Evolutionary conservation across 2,888 invertebrate species (phyloP).

Genomic region (Nomada lathburiana): DNA sequence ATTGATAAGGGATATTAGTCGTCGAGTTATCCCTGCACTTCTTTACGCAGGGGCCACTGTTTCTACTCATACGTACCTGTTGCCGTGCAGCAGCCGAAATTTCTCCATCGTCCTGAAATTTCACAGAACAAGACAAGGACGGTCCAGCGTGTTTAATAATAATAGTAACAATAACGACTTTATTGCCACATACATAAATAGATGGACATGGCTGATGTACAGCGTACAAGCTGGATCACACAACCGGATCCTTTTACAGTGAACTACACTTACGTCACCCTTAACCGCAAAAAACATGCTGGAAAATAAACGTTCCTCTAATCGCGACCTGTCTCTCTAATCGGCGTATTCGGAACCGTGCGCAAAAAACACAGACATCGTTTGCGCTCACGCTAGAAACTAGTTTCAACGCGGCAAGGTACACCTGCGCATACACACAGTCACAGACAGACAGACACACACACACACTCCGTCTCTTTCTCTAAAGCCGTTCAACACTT

Average conservation of each 20-base stretch:
- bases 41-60: not conserved
- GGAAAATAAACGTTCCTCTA: constrained; percentile 62
- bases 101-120: not conserved
- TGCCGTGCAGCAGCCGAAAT: not conserved
- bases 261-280: constrained; percentile 61
- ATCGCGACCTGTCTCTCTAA: constrained; percentile 35
- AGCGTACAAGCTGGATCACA: constrained; percentile 73
- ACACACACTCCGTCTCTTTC: not conserved
- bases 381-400: constrained; percentile 16
- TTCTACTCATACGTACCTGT: constrained; percentile 14
- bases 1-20: not conserved
- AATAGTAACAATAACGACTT: constrained; percentile 74
- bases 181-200: constrained; percentile 76
- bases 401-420: constrained; percentile 2
- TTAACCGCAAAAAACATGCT: constrained; percentile 45
- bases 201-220: constrained; percentile 75
- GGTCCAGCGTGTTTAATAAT: constrained; percentile 57
- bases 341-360: constrained; percentile 23
- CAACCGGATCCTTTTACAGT: constrained; percentile 68
- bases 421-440: constrained; percentile 8
- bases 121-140: not conserved
- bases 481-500: not conserved
- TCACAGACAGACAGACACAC: too few relatives aligned
- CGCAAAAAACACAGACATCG: constrained; percentile 27
- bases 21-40: not conserved